Conservation (phyloP, 2,797 vertebrate species). For the Crocodylus rhombifer region DNA sequence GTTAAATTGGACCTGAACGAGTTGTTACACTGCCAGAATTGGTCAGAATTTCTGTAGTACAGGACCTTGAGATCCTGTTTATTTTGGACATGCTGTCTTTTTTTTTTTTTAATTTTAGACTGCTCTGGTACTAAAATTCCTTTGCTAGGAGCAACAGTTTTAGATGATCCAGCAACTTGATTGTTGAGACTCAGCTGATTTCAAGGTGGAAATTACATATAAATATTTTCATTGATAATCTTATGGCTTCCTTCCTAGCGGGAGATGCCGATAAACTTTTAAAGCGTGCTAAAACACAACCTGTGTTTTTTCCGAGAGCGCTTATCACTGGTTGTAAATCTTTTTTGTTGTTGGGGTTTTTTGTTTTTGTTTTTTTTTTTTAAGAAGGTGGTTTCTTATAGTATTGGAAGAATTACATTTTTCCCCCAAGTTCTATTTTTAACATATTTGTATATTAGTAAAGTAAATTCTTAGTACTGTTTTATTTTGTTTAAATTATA, state of each 20-base stretch:
- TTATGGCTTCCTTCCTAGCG: neutral
- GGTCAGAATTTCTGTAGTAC: neutral
- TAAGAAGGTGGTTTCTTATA: neutral
- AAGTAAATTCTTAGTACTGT: neutral
- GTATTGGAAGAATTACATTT: neutral
- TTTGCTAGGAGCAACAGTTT: accelerated
- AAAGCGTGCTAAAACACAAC: neutral
- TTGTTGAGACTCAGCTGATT: neutral
- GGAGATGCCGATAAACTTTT: neutral
- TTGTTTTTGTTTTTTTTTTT: too few relatives aligned
- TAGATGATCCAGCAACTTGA: neutral
- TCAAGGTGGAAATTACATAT: neutral
- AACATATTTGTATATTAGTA: neutral
- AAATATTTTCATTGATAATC: neutral
- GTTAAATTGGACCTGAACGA: neutral
- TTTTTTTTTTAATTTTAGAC: neutral
- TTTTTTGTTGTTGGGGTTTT: neutral
- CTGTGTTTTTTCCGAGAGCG: neutral
- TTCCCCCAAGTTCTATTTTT: neutral
- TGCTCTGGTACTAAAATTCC: neutral
- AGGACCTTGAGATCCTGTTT: neutral
- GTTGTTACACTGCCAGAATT: neutral
- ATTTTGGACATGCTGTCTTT: neutral
- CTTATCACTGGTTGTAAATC: neutral
- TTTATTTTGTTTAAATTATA: neutral